Base-by-base conservation (phyloP, 2,113 vertebrate species). In the Tragelaphus strepsiceros region DNA sequence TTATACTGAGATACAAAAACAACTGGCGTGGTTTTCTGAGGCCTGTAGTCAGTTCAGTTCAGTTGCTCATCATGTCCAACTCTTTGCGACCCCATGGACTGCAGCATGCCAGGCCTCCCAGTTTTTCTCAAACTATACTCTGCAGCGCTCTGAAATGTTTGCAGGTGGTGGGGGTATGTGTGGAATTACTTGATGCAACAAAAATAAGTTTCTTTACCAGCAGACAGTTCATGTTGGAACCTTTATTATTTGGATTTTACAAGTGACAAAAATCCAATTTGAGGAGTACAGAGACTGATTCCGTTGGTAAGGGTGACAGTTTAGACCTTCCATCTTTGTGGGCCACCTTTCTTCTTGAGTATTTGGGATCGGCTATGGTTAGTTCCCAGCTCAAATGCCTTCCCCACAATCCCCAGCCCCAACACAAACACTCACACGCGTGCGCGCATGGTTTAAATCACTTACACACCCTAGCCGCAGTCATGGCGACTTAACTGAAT, bases 181-280 rank as follows among this genome's bases (percentile, higher is more conserved):
- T 53, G 28, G 28, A 17, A n/a, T 77, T 93, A 7, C 49, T 88
- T 82, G 51, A 26, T 56, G 46, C 59, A 35, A 35, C 26, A 28
- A 56, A 77, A 56, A 56, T 15, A 80, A 11, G 10, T 88, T 61
- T 82, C 32, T 71, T 96, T 82, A 53, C 22, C 28, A 22, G 16
- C 54, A 88, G 58, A 49, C 39, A 58, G 22, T 74, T 61, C 19
- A n/a, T 54, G 6, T 92, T 83, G 21, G 53, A 92, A 92, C 51
- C 64, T 87, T 49, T 83, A 28, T 58, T 88, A 88, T 81, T 88
- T 92, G 49, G 24, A 80, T 58, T 93, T 77, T n/a, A 43, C 53
- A 53, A 61, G 43, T n/a, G 62, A 83, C 53, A 88, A 11, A 51
- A 61, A 53, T 54, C 61, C 62, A 88, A 15, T n/a, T 49, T 83